Percentiles rank a stretch among this genome's conserved stretches.
Conservation (phyloP, 2,113 vertebrate species). For the Dipodomys ordii region DNA sequence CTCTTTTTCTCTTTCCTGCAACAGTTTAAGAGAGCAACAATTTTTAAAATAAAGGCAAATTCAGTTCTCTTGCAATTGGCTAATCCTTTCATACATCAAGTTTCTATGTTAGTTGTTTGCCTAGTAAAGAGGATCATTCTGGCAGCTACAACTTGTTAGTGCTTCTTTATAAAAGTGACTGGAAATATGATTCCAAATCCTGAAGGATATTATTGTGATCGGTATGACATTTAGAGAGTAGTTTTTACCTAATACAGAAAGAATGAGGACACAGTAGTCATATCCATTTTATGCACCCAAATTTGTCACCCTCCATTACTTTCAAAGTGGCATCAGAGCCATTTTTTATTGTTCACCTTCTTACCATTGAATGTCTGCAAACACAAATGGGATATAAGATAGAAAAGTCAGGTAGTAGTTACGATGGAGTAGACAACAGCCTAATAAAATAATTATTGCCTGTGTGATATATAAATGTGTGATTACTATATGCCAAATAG, state of each 20-base stretch:
- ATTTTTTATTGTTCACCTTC: neutral
- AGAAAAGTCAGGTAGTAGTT: neutral
- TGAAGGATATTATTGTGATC: neutral
- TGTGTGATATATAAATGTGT: neutral
- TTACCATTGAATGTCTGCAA: neutral
- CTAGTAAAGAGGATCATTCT: conserved; percentile 16
- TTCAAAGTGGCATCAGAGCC: neutral
- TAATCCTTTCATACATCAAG: neutral
- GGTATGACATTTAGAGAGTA: conserved; percentile 58
- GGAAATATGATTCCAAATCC: neutral
- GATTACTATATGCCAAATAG: neutral
- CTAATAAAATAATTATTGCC: neutral
- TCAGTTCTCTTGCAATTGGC: neutral
- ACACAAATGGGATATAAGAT: neutral
- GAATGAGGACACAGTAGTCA: conserved; percentile 68
- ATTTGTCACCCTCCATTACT: conserved; percentile 30
- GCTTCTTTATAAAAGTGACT: neutral
- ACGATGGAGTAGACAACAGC: neutral
- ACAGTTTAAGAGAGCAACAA: neutral
- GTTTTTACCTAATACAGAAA: conserved; percentile 62
- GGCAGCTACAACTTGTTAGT: conserved; percentile 51
- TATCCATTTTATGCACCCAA: conserved; percentile 29
- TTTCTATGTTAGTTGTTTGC: neutral
- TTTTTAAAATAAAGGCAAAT: conserved; percentile 31
- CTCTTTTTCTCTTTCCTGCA: neutral